A percentile compares a stretch with the other conserved stretches of the same genome.
Conservation (phyloP, 2,888 invertebrate species). For the Suillia variegata region DNA sequence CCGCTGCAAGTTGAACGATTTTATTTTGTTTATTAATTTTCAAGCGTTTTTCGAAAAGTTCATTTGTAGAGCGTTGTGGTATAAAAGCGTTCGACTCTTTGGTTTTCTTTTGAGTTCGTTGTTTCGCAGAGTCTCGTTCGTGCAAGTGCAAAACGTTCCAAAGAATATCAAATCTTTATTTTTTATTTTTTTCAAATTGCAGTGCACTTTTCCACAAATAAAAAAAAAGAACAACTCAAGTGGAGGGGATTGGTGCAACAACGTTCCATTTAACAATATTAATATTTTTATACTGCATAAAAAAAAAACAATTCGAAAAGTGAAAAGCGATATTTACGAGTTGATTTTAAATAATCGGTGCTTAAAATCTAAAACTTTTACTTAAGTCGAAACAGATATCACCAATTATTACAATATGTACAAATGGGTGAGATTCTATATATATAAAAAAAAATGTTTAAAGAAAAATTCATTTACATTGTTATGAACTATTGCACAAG, state of each 20-base stretch:
- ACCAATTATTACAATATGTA: slow-evolving; percentile 21
- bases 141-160: slow-evolving; percentile 51
- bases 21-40: slow-evolving; percentile 13
- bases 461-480: too few relatives aligned
- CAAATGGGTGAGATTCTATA: slow-evolving; percentile 32
- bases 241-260: neutral
- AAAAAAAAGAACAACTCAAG: slow-evolving; percentile 10
- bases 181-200: slow-evolving; percentile 16
- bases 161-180: too few relatives aligned
- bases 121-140: slow-evolving; percentile 61
- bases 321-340: neutral
- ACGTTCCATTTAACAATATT: neutral
- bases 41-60: slow-evolving; percentile 13
- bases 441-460: neutral
- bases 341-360: too few relatives aligned
- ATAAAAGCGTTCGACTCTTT: slow-evolving; percentile 60
- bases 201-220: slow-evolving; percentile 26
- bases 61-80: slow-evolving; percentile 46
- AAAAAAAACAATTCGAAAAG: neutral
- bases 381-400: too few relatives aligned
- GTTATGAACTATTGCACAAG: too few relatives aligned
- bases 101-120: slow-evolving; percentile 61
- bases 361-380: too few relatives aligned
- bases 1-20: slow-evolving; percentile 31
- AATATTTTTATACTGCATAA: neutral